phyloP scores from a whole-genome alignment of 2,113 vertebrate species.

The Ivindomyrus marchei region DNA sequence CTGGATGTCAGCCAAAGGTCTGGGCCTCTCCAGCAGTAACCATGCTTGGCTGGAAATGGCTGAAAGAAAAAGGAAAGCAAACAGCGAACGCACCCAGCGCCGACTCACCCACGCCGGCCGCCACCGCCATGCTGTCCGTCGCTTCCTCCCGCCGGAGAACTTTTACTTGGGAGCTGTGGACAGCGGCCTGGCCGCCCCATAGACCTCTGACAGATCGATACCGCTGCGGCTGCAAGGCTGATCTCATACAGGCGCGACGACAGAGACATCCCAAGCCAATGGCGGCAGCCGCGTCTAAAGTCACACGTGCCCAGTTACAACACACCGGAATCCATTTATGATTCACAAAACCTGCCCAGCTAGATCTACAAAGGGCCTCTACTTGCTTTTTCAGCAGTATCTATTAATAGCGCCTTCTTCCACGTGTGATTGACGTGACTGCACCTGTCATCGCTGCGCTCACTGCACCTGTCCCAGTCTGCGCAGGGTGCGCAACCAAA shows the following conservation, averaged over 20 bases:
- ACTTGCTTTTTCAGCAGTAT: not conserved
- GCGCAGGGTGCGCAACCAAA: not conserved
- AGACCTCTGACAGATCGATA: not conserved
- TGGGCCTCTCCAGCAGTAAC: constrained; percentile 15
- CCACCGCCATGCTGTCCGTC: not conserved
- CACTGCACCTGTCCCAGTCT: not conserved
- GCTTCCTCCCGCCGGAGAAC: not conserved
- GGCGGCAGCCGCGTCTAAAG: too few species aligned
- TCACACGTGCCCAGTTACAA: not conserved
- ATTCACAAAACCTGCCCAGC: not conserved
- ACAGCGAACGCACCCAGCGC: not conserved
- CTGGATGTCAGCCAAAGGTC: constrained; percentile 35
- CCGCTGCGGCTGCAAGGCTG: not conserved
- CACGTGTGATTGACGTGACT: not conserved
- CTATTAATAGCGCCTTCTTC: not conserved
- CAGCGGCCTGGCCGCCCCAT: too few species aligned
- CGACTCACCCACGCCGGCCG: not conserved
- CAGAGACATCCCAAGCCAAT: not conserved
- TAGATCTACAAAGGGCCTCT: not conserved
- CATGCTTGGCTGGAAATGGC: constrained; percentile 10
- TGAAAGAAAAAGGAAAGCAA: not conserved
- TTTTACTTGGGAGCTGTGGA: not conserved
- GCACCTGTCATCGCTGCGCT: not conserved
- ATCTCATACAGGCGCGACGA: not conserved
- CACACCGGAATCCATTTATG: not conserved